These are phyloP conservation scores for Palythoa heliodiscus DNA, from an alignment of 92 coral and sea anemone species.

Conservation along the genomic window DNA sequence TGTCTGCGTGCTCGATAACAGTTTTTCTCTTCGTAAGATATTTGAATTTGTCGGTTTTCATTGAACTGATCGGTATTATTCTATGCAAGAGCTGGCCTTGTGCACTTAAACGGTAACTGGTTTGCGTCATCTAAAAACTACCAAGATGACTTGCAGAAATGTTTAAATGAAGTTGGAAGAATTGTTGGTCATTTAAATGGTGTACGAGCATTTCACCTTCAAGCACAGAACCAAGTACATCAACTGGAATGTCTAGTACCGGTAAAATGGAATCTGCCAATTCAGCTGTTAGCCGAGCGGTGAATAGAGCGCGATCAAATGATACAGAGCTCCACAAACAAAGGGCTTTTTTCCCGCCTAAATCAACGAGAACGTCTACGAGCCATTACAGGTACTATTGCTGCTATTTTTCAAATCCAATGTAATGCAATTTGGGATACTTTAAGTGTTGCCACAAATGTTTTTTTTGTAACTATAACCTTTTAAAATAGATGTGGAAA, in stretches of 20 bases:
- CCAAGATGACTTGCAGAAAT: conserved; percentile 21
- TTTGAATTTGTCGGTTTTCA: too few relatives aligned
- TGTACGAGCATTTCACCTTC: conserved; percentile 18
- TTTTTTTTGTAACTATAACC: not conserved
- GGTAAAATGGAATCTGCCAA: conserved; percentile 26
- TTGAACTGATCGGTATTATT: too few relatives aligned
- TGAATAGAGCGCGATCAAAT: conserved; percentile 35
- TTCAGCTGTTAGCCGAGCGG: conserved; percentile 30
- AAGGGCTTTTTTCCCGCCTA: conserved; percentile 29
- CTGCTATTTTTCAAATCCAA: conserved; percentile 1
- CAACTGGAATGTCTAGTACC: conserved; percentile 3
- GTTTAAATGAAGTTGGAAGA: conserved; percentile 13
- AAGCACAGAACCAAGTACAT: not conserved
- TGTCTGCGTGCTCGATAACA: too few relatives aligned
- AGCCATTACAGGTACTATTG: conserved; percentile 23
- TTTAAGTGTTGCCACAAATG: not conserved
- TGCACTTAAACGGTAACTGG: too few relatives aligned
- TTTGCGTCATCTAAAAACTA: too few relatives aligned
- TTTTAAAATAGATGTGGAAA: not conserved
- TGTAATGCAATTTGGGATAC: not conserved
- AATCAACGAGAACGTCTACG: conserved; percentile 42
- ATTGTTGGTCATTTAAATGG: conserved; percentile 14
- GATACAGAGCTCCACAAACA: conserved; percentile 40
- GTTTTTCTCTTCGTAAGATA: too few relatives aligned
- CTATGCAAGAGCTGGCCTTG: too few relatives aligned